Evolutionary conservation across 2,113 vertebrate genomes (phyloP).

Genomic region (Scomber scombrus): DNA sequence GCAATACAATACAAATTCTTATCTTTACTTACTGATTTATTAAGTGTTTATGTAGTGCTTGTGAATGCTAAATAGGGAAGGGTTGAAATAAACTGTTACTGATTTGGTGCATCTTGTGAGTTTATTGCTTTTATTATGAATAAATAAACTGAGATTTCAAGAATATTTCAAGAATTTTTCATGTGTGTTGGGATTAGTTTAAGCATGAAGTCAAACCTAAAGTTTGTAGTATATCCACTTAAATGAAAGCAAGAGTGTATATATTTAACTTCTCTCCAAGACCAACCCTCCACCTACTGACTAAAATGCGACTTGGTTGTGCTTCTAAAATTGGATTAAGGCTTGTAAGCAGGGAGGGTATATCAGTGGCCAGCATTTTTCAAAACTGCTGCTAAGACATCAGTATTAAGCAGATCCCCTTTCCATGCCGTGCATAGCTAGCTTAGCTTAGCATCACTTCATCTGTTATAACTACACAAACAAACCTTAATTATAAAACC

Average conservation of each 20-base stretch:
- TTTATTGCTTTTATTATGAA: background rate
- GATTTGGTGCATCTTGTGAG: no score
- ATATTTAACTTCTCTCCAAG: constrained; percentile 69
- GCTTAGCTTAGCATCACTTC: constrained; percentile 75
- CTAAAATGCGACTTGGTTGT: constrained; percentile 70
- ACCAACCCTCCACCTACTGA: constrained; percentile 52
- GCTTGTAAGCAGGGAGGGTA: constrained; percentile 80
- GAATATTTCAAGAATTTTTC: no score
- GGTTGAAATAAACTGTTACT: no score
- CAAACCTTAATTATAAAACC: constrained; percentile 54
- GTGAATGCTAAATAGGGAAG: no score
- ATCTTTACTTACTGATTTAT: no score
- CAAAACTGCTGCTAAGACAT: constrained; percentile 81
- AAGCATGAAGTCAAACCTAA: background rate
- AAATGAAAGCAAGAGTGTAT: constrained; percentile 59
- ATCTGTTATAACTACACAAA: constrained; percentile 67
- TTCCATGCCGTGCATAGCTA: constrained; percentile 79
- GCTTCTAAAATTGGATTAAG: constrained; percentile 84
- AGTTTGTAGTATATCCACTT: background rate
- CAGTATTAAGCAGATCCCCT: constrained; percentile 78
- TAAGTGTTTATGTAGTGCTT: no score
- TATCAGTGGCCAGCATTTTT: constrained; percentile 74
- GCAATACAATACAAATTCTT: no score
- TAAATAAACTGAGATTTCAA: background rate
- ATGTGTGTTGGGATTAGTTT: background rate